These are phyloP conservation scores for Malthinus flaveolus DNA, from an alignment of 2,888 invertebrate genomes.

Conservation along the genomic window DNA sequence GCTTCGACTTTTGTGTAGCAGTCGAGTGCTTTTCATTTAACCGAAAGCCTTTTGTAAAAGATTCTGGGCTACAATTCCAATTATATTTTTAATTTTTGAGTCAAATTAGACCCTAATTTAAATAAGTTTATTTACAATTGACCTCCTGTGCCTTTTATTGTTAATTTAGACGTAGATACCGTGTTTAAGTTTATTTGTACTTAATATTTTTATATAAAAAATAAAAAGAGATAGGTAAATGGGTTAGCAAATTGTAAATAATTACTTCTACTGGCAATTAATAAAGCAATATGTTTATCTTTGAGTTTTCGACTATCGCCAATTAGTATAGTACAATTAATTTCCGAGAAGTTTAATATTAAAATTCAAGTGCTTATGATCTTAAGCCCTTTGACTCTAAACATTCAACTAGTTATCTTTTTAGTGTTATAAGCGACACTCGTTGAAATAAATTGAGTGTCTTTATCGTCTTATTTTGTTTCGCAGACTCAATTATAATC, in stretches of 20 bases:
- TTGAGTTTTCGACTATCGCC: neutral
- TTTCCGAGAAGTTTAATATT: neutral
- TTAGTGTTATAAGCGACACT: no score
- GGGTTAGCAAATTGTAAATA: neutral
- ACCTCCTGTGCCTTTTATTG: constrained; percentile 24
- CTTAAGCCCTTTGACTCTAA: no score
- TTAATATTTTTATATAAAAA: constrained; percentile 24
- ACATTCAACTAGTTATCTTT: no score
- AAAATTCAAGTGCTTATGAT: neutral
- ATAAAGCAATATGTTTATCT: neutral
- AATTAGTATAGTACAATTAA: neutral
- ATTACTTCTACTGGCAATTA: neutral
- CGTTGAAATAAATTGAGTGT: no score
- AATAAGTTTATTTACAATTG: constrained; percentile 6
- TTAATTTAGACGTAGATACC: constrained; percentile 1
- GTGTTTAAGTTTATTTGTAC: constrained; percentile 13
- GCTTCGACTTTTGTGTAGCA: no score
- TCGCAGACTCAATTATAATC: no score
- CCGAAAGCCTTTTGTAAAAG: no score
- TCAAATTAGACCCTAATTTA: no score
- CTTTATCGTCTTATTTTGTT: no score
- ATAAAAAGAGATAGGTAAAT: neutral
- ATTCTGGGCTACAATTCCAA: no score
- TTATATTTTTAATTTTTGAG: no score
- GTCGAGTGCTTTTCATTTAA: no score